Evolutionary conservation across 37 sponge, comb jelly and placozoan species (phyloP).

Genomic region (Lycopodina hypogea): DNA sequence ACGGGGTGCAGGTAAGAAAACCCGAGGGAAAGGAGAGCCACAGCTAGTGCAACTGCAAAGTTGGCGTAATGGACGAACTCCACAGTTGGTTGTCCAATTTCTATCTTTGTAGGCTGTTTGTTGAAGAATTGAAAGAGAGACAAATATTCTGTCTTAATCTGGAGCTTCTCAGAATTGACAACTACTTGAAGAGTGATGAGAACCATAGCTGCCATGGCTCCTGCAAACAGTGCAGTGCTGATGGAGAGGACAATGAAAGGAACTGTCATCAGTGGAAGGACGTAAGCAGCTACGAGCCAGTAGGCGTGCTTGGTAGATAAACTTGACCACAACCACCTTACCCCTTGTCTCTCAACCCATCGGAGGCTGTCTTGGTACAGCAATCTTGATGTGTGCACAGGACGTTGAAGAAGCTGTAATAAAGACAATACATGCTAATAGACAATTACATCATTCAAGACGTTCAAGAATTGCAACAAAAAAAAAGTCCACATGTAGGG

Average conservation of each 20-base stretch:
- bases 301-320: conserved; percentile 55
- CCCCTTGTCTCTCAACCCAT: conserved; percentile 40
- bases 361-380: background rate
- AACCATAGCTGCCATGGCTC: conserved; percentile 30
- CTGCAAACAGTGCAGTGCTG: conserved; percentile 21
- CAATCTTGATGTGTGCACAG: conserved; percentile 14
- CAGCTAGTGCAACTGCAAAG: background rate
- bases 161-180: conserved; percentile 10
- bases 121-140: conserved; percentile 41
- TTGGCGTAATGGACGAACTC: conserved; percentile 23
- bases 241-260: conserved; percentile 27
- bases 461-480: no score
- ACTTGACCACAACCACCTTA: conserved; percentile 51
- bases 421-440: conserved; percentile 2
- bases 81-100: background rate
- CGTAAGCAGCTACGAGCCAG: conserved; percentile 33
- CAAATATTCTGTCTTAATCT: conserved; percentile 6
- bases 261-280: conserved; percentile 42
- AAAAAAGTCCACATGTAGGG: no score
- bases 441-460: no score
- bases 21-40: conserved; percentile 24
- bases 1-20: conserved; percentile 14
- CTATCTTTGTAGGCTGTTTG: background rate
- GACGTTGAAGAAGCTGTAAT: conserved; percentile 25
- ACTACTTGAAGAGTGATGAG: conserved; percentile 41